Percentiles rank a stretch among this genome's conserved stretches.
Conservation (phyloP, 2,888 invertebrate species). For the Hymenopus coronatus region DNA sequence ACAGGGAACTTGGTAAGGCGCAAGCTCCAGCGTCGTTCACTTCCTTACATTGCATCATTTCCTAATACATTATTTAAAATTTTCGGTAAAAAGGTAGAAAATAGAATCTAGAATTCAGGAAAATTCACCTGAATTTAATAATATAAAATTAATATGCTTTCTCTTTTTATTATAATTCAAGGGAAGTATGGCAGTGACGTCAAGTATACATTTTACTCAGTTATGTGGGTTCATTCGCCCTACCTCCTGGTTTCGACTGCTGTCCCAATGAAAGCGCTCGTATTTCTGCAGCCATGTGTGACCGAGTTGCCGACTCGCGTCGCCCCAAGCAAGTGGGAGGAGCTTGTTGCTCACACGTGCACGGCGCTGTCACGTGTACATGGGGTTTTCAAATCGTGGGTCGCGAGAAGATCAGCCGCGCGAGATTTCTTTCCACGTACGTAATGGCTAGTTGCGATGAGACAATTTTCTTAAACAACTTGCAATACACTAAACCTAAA, state of each 20-base stretch:
- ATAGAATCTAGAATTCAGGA: constrained; percentile 32
- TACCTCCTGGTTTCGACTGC: neutral
- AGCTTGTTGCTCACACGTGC: neutral
- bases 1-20: neutral
- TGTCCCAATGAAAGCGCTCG: constrained; percentile 28
- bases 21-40: neutral
- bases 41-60: constrained; percentile 30
- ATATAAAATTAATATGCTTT: constrained; percentile 31
- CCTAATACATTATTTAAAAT: constrained; percentile 37
- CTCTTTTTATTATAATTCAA: neutral
- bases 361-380: neutral
- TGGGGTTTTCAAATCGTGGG: neutral
- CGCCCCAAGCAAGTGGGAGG: neutral
- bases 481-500: too few relatives aligned
- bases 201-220: neutral
- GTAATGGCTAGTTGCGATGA: too few relatives aligned
- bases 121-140: constrained; percentile 32
- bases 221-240: too few relatives aligned
- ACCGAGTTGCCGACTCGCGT: constrained; percentile 9
- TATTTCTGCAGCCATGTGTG: constrained; percentile 37
- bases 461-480: too few relatives aligned
- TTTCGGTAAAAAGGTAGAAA: constrained; percentile 35
- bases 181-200: neutral
- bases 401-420: neutral
- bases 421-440: too few relatives aligned